Evolutionary conservation across 2,797 vertebrate species (phyloP).

Genomic region (Dryobates pubescens): DNA sequence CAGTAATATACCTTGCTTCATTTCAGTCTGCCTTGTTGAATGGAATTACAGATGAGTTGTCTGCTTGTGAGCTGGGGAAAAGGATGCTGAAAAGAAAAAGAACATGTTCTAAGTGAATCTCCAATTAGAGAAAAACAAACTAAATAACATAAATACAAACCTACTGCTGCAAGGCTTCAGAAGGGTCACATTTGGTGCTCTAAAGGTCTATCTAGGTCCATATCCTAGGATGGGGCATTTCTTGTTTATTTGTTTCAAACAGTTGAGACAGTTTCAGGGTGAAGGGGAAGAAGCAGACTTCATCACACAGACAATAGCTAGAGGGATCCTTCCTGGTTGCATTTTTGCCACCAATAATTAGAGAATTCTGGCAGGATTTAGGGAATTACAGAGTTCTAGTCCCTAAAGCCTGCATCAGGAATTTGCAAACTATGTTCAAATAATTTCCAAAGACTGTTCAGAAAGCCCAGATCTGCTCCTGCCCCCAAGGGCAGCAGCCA

Average conservation of each 20-base stretch:
- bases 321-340: not conserved
- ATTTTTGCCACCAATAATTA: not conserved
- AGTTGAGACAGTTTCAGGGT: not conserved
- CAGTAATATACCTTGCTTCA: constrained; percentile 25
- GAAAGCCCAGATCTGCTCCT: not conserved
- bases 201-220: not conserved
- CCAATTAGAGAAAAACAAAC: not conserved
- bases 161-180: not conserved
- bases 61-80: not conserved
- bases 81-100: not conserved
- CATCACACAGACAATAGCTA: not conserved
- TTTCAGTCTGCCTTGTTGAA: constrained; percentile 3
- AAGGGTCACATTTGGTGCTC: not conserved
- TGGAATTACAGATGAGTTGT: not conserved
- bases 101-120: not conserved
- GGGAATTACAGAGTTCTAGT: not conserved
- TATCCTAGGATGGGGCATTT: not conserved
- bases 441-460: not conserved
- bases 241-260: not conserved
- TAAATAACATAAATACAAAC: not conserved
- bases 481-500: not conserved
- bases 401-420: not conserved
- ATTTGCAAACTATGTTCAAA: not conserved
- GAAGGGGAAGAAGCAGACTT: not conserved
- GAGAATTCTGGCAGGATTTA: not conserved